Percentiles rank a stretch among this genome's conserved stretches.
These are phyloP conservation scores for Eupeodes corollae DNA, from an alignment of 1,140 invertebrate species.

Conservation along the genomic window DNA sequence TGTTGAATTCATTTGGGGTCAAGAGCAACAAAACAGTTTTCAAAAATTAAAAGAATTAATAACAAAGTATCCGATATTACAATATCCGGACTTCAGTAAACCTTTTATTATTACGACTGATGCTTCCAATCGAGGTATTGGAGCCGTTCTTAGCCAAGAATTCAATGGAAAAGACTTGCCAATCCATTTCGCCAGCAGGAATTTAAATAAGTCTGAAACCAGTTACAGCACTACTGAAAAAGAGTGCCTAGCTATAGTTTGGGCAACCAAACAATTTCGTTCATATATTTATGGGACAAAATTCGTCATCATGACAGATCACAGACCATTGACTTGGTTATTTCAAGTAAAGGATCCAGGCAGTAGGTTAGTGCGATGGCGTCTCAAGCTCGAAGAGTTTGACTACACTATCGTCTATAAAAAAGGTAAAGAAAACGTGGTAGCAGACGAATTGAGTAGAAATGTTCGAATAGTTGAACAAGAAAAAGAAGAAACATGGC, in stretches of 20 bases:
- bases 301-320: constrained; percentile 42
- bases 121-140: constrained; percentile 27
- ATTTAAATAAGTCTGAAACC: constrained; percentile 31
- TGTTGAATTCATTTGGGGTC: constrained; percentile 1
- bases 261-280: constrained; percentile 37
- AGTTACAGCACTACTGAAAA: constrained; percentile 36
- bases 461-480: no score
- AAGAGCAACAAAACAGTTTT: constrained; percentile 19
- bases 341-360: constrained; percentile 35
- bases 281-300: constrained; percentile 37
- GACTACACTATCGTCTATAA: constrained; percentile 34
- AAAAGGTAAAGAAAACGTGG: constrained; percentile 23
- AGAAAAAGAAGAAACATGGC: no score
- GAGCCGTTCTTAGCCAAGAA: constrained; percentile 18
- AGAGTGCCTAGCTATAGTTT: constrained; percentile 42
- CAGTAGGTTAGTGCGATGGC: constrained; percentile 38
- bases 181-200: constrained; percentile 30
- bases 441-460: constrained; percentile 19
- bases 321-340: constrained; percentile 39
- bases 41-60: no score
- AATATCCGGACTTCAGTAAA: constrained; percentile 29
- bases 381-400: constrained; percentile 39
- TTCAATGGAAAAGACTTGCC: constrained; percentile 20
- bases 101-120: constrained; percentile 36
- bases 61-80: constrained; percentile 28